Evolutionary conservation across 2,888 invertebrate genomes (phyloP).

Genomic region (Nycteola revayana): DNA sequence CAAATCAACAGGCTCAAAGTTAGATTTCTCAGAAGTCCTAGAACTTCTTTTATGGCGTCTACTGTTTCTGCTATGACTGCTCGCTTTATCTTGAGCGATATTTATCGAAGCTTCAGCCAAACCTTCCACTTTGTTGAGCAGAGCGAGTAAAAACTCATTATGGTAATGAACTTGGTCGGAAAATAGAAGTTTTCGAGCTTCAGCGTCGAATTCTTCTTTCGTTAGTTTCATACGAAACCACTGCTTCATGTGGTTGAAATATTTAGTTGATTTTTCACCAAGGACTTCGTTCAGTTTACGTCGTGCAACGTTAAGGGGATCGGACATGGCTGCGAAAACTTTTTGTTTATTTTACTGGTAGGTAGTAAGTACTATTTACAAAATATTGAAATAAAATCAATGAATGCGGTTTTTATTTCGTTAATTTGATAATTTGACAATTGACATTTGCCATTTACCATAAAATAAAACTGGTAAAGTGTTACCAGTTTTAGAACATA

Average conservation of each 20-base stretch:
- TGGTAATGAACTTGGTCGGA: constrained; percentile 90
- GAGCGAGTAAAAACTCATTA: constrained; percentile 91
- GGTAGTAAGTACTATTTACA: too few species aligned
- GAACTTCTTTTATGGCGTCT: constrained; percentile 79
- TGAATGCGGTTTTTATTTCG: too few species aligned
- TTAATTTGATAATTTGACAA: too few species aligned
- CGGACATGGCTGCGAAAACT: too few species aligned
- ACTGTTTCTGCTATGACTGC: constrained; percentile 65
- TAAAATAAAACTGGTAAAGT: too few species aligned
- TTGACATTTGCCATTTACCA: too few species aligned
- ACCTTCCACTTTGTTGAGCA: constrained; percentile 88
- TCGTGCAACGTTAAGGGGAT: constrained; percentile 80
- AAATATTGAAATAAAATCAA: too few species aligned
- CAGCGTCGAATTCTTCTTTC: constrained; percentile 91
- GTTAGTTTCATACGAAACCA: constrained; percentile 90
- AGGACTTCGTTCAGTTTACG: constrained; percentile 84
- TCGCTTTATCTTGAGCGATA: constrained; percentile 69
- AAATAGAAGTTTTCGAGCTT: constrained; percentile 87
- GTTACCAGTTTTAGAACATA: too few species aligned
- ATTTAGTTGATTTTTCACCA: constrained; percentile 86
- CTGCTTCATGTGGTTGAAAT: constrained; percentile 87
- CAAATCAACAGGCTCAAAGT: constrained; percentile 83
- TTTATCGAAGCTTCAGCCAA: constrained; percentile 68
- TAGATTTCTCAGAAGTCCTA: constrained; percentile 79
- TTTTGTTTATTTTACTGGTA: too few species aligned